phyloP scores from a whole-genome alignment of 2,113 vertebrate genomes.

The Ceyx cyanopectus region DNA sequence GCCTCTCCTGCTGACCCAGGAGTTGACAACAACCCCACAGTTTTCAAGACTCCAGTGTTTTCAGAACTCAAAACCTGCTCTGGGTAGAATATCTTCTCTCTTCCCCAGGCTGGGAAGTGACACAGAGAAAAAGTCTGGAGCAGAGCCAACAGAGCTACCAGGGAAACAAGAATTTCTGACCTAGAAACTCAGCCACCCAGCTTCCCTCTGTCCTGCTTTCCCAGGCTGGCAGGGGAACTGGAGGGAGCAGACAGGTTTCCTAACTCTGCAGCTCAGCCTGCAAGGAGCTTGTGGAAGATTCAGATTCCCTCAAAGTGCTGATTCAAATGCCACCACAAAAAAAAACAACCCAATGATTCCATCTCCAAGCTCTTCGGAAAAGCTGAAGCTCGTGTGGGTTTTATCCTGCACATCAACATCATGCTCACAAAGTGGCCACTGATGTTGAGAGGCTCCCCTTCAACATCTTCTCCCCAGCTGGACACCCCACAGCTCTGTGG shows the following conservation, averaged over 20 bases:
- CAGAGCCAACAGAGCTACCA: background rate
- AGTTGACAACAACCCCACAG: background rate
- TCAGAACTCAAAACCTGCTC: background rate
- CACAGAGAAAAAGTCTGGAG: background rate
- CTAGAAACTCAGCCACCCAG: background rate
- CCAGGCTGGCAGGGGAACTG: background rate
- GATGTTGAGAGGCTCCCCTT: background rate
- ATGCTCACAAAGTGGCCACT: background rate
- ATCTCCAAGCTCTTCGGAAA: background rate
- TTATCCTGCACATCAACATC: background rate
- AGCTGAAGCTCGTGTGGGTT: background rate
- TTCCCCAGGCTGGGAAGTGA: background rate
- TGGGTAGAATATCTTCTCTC: background rate
- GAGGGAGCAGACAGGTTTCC: background rate
- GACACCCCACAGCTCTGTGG: background rate
- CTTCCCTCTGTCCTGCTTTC: background rate
- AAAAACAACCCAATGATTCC: rapidly evolving
- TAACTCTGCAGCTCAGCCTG: background rate
- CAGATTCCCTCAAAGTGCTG: background rate
- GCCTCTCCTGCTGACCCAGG: background rate
- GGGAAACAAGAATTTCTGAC: background rate
- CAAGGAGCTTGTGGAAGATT: background rate
- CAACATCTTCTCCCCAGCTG: background rate
- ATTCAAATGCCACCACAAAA: background rate
- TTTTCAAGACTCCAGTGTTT: background rate